A percentile compares a stretch with the other conserved stretches of the same genome.
Evolutionary conservation across 2,888 invertebrate genomes (phyloP).

Genomic region (Drosophila koepferae): DNA sequence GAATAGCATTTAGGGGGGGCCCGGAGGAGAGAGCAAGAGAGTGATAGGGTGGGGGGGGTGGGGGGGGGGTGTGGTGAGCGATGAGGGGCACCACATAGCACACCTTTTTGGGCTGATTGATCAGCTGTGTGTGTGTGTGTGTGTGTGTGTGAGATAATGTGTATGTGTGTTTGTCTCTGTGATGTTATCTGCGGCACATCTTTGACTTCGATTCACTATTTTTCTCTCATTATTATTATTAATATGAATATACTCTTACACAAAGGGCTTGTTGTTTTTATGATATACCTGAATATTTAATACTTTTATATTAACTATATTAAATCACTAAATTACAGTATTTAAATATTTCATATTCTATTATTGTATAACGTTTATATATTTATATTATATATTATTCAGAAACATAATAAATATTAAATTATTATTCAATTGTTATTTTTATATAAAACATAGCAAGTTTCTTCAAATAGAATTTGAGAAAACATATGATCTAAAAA

Average conservation of each 20-base stretch:
- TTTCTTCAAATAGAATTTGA: no score
- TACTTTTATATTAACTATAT: neutral
- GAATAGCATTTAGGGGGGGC: conserved; percentile 30
- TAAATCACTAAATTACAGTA: neutral
- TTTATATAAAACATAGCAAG: no score
- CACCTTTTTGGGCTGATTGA: conserved; percentile 73
- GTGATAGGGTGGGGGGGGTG: neutral
- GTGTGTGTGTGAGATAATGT: neutral
- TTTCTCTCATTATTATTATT: conserved; percentile 37
- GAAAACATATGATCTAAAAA: no score
- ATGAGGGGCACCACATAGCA: conserved; percentile 27
- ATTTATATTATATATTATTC: neutral
- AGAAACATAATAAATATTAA: no score
- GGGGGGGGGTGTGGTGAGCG: no score
- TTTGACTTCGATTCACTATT: conserved; percentile 70
- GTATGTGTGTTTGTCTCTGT: conserved; percentile 15
- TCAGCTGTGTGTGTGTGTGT: conserved; percentile 57
- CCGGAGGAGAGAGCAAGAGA: neutral
- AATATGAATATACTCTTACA: conserved; percentile 8
- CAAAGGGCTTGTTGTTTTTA: neutral
- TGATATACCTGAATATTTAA: neutral
- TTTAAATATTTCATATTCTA: neutral
- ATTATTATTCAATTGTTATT: no score
- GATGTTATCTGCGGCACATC: conserved; percentile 68
- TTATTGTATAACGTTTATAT: neutral